A percentile compares a stretch with the other conserved stretches of the same genome.
phyloP scores from a whole-genome alignment of 2,797 vertebrate species.

The Ibycter americanus region DNA sequence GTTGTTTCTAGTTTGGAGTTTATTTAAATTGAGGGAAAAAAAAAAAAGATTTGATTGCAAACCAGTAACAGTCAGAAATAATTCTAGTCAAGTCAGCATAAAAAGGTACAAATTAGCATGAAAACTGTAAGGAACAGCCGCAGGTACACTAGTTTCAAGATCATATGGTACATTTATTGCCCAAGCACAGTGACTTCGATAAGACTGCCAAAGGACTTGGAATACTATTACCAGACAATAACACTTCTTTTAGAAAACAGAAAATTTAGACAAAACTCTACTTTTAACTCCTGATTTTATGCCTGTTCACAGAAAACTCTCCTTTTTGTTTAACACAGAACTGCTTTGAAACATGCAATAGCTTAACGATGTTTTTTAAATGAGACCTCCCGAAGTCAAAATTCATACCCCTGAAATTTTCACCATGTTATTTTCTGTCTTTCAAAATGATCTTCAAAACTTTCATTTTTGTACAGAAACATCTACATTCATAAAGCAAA shows the following conservation, averaged over 20 bases:
- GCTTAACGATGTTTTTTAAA: neutral
- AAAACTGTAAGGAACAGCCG: neutral
- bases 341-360: neutral
- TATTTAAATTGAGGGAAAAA: neutral
- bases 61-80: neutral
- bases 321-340: neutral
- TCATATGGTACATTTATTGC: neutral
- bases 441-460: neutral
- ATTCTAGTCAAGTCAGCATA: constrained; percentile 30
- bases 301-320: neutral
- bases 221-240: neutral
- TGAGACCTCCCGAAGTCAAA: neutral
- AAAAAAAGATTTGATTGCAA: neutral
- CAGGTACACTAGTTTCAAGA: neutral
- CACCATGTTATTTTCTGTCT: neutral
- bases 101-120: neutral
- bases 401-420: neutral
- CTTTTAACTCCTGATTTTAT: neutral
- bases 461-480: neutral
- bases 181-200: neutral
- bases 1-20: constrained; percentile 24
- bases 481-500: neutral
- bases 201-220: neutral
- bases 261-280: neutral
- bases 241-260: neutral